Conservation (phyloP, 2,797 vertebrate genomes). For the Helicolenus hilgendorfi region DNA sequence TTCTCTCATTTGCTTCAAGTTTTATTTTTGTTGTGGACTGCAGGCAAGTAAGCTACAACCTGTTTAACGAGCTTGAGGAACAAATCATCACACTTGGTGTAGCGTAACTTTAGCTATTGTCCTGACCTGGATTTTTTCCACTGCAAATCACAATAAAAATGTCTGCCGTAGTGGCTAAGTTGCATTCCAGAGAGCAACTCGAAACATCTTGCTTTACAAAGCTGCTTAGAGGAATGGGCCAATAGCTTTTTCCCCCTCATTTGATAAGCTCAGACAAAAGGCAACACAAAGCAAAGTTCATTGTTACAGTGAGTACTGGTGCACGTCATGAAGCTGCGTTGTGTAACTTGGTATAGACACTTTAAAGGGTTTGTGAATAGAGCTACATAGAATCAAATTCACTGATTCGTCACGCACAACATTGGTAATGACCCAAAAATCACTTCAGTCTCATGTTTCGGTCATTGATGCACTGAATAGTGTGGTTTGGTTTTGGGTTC, state of each 20-base stretch:
- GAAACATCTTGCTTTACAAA: neutral
- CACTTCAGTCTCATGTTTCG: neutral
- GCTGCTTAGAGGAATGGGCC: neutral
- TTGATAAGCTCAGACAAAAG: neutral
- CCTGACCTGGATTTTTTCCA: neutral
- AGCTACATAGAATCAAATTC: neutral
- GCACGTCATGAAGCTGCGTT: neutral
- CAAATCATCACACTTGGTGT: neutral
- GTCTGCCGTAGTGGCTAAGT: neutral
- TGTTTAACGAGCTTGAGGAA: neutral
- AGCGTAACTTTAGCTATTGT: neutral
- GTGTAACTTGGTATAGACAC: neutral
- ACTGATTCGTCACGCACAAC: neutral
- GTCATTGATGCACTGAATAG: neutral
- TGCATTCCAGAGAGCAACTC: neutral
- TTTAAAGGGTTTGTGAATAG: neutral
- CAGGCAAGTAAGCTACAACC: neutral
- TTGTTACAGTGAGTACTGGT: neutral
- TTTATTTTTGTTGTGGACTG: neutral
- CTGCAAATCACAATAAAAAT: neutral
- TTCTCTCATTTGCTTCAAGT: neutral
- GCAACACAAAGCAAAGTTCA: neutral
- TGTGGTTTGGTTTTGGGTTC: neutral
- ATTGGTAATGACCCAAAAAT: neutral
- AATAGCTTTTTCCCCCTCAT: neutral